Evolutionary conservation across 2,888 invertebrate genomes (phyloP).

Genomic region (Iphiclides podalirius): DNA sequence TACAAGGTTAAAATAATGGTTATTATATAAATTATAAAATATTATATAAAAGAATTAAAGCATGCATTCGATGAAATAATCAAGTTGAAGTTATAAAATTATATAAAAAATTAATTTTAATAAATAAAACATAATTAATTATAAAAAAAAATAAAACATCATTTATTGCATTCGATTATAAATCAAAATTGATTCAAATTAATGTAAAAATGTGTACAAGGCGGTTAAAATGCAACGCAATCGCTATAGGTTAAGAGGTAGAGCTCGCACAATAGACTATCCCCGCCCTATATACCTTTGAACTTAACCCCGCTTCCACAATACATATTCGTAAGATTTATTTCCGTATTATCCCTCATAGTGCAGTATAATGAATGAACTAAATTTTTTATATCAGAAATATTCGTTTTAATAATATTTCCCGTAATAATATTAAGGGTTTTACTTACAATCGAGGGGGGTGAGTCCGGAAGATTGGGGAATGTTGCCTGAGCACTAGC

Average conservation of each 20-base stretch:
- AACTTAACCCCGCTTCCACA: constrained; percentile 46
- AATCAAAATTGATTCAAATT: too few relatives aligned
- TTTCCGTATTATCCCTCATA: constrained; percentile 31
- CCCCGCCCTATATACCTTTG: constrained; percentile 56
- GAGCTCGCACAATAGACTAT: constrained; percentile 34
- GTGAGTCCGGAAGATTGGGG: constrained; percentile 45
- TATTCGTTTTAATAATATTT: constrained; percentile 8
- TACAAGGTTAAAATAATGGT: too few relatives aligned
- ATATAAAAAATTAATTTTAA: too few relatives aligned
- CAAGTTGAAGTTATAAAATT: too few relatives aligned
- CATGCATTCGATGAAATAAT: too few relatives aligned
- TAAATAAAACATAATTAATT: too few relatives aligned
- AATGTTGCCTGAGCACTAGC: constrained; percentile 56
- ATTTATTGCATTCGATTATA: too few relatives aligned
- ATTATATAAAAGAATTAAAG: too few relatives aligned
- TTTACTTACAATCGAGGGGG: constrained; percentile 52
- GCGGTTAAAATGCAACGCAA: constrained; percentile 1
- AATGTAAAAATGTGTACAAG: too few relatives aligned
- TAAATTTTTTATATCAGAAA: constrained; percentile 11
- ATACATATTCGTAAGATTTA: constrained; percentile 29
- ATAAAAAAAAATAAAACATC: too few relatives aligned
- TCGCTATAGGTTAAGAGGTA: constrained; percentile 23
- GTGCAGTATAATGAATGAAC: constrained; percentile 35
- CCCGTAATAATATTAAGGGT: constrained; percentile 21
- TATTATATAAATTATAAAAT: too few relatives aligned